These are phyloP conservation scores for Stomatorhinus walkeri DNA, from an alignment of 2,797 vertebrate species.

Conservation along the genomic window DNA sequence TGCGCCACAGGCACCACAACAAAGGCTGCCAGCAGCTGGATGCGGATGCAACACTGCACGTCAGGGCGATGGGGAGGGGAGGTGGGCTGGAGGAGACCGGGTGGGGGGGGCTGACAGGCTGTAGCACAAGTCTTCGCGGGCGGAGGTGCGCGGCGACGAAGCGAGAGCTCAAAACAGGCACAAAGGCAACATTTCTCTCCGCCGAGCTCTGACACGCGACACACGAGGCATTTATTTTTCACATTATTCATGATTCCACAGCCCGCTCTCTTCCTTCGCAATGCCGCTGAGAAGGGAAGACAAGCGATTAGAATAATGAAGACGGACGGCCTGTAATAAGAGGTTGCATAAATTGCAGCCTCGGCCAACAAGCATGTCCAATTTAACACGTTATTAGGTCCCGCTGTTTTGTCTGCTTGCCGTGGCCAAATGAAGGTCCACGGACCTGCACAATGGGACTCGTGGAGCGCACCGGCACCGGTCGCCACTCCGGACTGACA, in stretches of 20 bases:
- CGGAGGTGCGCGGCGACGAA: constrained; percentile 37
- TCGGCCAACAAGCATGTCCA: constrained; percentile 61
- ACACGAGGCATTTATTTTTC: constrained; percentile 53
- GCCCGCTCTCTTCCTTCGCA: constrained; percentile 31
- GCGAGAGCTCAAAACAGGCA: constrained; percentile 37
- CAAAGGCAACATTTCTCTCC: constrained; percentile 39
- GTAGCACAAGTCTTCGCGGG: constrained; percentile 50
- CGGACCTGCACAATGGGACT: neutral
- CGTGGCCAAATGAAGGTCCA: constrained; percentile 9
- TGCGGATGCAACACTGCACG: neutral
- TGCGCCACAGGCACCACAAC: constrained; percentile 13
- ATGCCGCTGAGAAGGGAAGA: constrained; percentile 48
- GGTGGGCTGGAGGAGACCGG: neutral
- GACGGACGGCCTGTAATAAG: constrained; percentile 62
- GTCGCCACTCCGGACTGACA: no score
- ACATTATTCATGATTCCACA: constrained; percentile 55
- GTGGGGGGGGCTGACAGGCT: constrained; percentile 43
- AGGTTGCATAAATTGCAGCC: constrained; percentile 58
- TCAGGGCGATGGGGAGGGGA: neutral
- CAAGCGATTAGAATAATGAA: constrained; percentile 61
- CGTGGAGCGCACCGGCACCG: neutral
- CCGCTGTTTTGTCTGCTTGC: constrained; percentile 23
- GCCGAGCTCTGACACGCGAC: constrained; percentile 34
- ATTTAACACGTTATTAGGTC: constrained; percentile 62
- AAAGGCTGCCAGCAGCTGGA: constrained; percentile 3